Evolutionary conservation across 2,113 vertebrate genomes (phyloP).

Genomic region (Dolichallabes microphthalmus): DNA sequence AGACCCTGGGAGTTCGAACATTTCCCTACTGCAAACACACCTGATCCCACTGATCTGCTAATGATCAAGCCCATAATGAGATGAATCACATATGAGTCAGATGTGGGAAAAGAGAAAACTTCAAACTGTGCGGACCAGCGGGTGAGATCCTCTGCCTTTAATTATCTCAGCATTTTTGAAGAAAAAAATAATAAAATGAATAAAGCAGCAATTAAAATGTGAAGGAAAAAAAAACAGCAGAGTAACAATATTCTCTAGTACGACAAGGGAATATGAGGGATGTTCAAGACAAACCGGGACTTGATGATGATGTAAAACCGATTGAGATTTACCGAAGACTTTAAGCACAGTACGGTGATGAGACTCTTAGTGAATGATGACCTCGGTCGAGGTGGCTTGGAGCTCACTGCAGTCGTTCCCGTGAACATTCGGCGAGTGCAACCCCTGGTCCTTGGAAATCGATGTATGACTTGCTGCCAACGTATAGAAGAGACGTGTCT

Average conservation of each 20-base stretch:
- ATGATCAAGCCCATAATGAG: slow-evolving; percentile 5
- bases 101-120: neutral
- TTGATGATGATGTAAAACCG: too few species aligned
- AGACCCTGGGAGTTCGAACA: neutral
- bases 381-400: too few species aligned
- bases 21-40: slow-evolving; percentile 1
- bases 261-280: too few species aligned
- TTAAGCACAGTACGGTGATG: too few species aligned
- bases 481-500: too few species aligned
- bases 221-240: neutral
- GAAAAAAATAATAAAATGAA: neutral
- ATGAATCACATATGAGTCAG: slow-evolving; percentile 7
- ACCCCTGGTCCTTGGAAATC: too few species aligned
- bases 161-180: neutral
- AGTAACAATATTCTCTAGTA: neutral
- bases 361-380: too few species aligned
- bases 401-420: too few species aligned
- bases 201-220: slow-evolving; percentile 7
- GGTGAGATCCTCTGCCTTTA: slow-evolving; percentile 3
- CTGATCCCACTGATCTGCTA: slow-evolving; percentile 30
- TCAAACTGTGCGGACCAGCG: neutral
- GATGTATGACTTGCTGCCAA: too few species aligned
- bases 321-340: too few species aligned
- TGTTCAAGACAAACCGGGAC: too few species aligned
- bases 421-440: too few species aligned